Evolutionary conservation across 2,888 invertebrate genomes (phyloP), one percentile per base, ranked within the genome.

Genomic region (Melanostoma scalare): DNA sequence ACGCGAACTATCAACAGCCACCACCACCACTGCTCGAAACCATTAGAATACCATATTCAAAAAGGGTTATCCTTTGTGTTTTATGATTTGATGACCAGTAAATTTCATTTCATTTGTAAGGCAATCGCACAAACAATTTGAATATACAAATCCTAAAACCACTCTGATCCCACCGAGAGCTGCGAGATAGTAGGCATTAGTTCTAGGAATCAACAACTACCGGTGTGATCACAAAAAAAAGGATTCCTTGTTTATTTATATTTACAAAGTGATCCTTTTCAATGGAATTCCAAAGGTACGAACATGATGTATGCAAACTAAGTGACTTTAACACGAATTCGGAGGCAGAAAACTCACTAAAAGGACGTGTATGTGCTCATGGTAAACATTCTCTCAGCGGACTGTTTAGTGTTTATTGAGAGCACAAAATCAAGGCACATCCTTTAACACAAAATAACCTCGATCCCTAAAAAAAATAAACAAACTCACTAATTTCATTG

Each of bases 71-170:
- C 20, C 33, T 38, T 10, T 73, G 55, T 61, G 30, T 46, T 61
- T 61, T 46, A 46, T 61, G 46, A 35, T 44, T 53, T 65, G 53
- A 20, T 20, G 20, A 40, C 69, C 63, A 78, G 69, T 79, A 79
- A 81, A 81, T 71, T 20, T 20, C 20, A 20, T 20, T 20, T 71
- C 65, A 71, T 76, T 81, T 71, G 56, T 35, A 60, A 74, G 50
- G 79, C 84, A 71, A 74, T 69, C 67, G n/a, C n/a, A 20, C 20
- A 75, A 75, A 79, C 84, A 79, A 84, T 84, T 84, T 84, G 74
- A 84, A 84, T 79, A 82, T 4, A 20, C 20, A 20, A 20, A 20
- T 20, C 20, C 20, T 20, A 6, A 9, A 46, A 20, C 48, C 6
- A 8, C 9, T 4, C 46, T 30, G 48, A 60, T 65, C 67, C 55